Percentiles rank a stretch among this genome's conserved stretches.
Conservation (phyloP, 2,113 vertebrate genomes). For the Campylorhamphus procurvoides region DNA sequence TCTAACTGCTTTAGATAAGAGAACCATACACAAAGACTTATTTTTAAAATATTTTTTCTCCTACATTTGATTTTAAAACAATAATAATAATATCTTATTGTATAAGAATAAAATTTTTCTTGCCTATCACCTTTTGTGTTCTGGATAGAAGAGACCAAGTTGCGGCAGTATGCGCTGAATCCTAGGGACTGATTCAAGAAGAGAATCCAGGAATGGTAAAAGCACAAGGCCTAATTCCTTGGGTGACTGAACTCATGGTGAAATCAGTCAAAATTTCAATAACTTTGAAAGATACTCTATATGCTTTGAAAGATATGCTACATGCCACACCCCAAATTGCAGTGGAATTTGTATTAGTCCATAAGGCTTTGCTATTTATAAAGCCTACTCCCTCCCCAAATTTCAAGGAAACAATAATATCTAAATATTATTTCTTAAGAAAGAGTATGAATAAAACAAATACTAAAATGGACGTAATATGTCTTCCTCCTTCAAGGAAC, state of each 20-base stretch:
- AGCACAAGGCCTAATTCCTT: neutral
- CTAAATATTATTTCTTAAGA: neutral
- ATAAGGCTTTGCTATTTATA: neutral
- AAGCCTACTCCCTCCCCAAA: neutral
- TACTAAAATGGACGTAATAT: neutral
- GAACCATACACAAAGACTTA: neutral
- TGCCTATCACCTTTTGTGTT: neutral
- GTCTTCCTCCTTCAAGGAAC: neutral
- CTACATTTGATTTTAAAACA: neutral
- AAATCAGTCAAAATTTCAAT: neutral
- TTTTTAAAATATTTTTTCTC: neutral
- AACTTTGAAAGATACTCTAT: neutral
- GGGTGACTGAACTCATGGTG: neutral
- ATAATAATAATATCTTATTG: neutral
- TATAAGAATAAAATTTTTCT: neutral
- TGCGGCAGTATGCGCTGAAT: neutral
- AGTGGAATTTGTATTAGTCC: neutral
- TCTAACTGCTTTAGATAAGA: neutral
- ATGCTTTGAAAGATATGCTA: neutral
- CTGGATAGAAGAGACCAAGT: neutral
- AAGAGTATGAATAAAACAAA: neutral
- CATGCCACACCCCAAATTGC: neutral
- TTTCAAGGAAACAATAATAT: neutral
- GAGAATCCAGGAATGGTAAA: neutral
- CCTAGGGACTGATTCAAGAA: neutral